Percentiles rank a stretch among this genome's conserved stretches.
phyloP scores from a whole-genome alignment of 2,113 vertebrate genomes.

The Prionailurus viverrinus region DNA sequence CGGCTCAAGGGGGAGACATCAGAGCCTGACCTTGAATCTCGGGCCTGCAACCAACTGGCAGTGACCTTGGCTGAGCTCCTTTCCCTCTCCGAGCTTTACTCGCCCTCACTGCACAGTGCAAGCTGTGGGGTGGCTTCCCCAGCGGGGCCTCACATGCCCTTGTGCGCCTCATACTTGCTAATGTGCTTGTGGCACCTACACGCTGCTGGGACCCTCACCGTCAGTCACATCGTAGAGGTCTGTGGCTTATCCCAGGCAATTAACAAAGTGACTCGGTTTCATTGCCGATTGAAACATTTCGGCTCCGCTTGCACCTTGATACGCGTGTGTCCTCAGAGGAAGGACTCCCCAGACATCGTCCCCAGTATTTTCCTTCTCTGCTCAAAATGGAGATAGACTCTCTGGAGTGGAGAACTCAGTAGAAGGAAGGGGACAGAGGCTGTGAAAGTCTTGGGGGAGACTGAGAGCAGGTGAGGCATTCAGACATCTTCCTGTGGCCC shows the following conservation, averaged over 20 bases:
- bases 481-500: neutral
- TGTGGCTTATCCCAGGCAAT: neutral
- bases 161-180: neutral
- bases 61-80: neutral
- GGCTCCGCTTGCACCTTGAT: neutral
- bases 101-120: neutral
- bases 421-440: neutral
- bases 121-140: too few species aligned
- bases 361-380: neutral
- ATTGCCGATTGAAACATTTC: neutral
- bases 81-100: neutral
- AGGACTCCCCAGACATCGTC: neutral
- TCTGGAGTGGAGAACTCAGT: neutral
- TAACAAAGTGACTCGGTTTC: neutral
- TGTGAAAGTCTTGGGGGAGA: neutral
- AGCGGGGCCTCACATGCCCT: neutral
- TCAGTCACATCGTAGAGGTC: neutral
- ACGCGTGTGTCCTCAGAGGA: neutral
- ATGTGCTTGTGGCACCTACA: neutral
- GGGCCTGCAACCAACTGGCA: neutral
- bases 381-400: neutral
- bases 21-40: conserved; percentile 10
- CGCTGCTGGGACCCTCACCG: neutral
- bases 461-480: neutral
- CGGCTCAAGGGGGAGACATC: neutral